phyloP scores from a whole-genome alignment of 2,888 invertebrate species.

The Bhutanitis thaidina region DNA sequence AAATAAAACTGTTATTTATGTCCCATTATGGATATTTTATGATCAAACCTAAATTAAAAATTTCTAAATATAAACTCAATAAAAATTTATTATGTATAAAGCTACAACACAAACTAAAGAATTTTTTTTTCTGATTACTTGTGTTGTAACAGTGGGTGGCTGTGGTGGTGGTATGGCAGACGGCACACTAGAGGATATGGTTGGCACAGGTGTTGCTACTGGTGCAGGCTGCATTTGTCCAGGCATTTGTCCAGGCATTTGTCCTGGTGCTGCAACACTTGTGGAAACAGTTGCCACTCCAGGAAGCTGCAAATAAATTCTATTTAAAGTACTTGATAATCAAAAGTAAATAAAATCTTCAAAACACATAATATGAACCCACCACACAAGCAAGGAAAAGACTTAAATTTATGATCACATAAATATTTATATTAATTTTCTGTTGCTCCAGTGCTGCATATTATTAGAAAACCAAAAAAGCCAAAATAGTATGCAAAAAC shows the following conservation, averaged over 20 bases:
- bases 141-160: slow-evolving; percentile 46
- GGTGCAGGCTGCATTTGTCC: slow-evolving; percentile 48
- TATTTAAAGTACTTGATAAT: not conserved
- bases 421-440: too few relatives aligned
- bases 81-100: too few relatives aligned
- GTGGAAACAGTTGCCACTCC: slow-evolving; percentile 69
- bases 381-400: slow-evolving; percentile 2
- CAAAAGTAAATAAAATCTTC: not conserved
- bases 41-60: too few relatives aligned
- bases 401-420: too few relatives aligned
- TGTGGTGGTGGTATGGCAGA: slow-evolving; percentile 34
- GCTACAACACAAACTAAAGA: too few relatives aligned
- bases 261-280: slow-evolving; percentile 54
- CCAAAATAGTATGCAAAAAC: too few relatives aligned
- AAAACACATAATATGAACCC: not conserved
- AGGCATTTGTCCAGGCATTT: slow-evolving; percentile 39
- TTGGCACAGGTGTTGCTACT: slow-evolving; percentile 28
- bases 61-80: too few relatives aligned
- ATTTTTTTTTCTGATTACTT: slow-evolving; percentile 34
- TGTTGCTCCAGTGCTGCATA: too few relatives aligned
- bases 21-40: too few relatives aligned
- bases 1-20: too few relatives aligned
- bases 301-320: slow-evolving; percentile 45
- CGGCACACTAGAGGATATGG: slow-evolving; percentile 28
- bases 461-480: too few relatives aligned